Base-by-base conservation (phyloP, 1,140 invertebrate genomes). In the Conus betulinus region DNA sequence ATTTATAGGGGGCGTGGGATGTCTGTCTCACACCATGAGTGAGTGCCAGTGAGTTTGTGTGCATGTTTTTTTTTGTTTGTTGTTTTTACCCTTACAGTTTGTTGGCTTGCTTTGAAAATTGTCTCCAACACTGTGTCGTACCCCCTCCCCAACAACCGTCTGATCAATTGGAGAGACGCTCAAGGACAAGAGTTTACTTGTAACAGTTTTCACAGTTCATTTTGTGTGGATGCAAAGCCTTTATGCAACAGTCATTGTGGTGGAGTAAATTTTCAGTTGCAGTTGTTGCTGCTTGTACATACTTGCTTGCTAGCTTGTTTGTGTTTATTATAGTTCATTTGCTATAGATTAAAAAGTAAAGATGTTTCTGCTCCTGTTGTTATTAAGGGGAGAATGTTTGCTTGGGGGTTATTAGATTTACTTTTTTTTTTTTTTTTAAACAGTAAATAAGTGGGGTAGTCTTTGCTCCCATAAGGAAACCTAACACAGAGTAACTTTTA, bases 191-290 rank as follows among this genome's bases (percentile, higher is more conserved):
- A 60, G 57, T 60, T 60, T 8, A 60, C 57, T 11, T 15, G 15
- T 60, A 60, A 11, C 39, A 39, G 57, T 60, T n/a, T 78, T 39
- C 27, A 78, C 23, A 53, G 79, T 17, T 71, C 60, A 23, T 71
- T 71, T 20, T 23, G 67, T 71, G 11, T 78, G 23, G 39, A 53
- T 81, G 17, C 51, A 81, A 81, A 53, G 79, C 79, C 79, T 81
- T 81, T 81, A 81, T 81, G 79, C 79, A 81, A 81, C 79, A 81
- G 23, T 51, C 15, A 23, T 81, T 81, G 5, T 15, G 15, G 57
- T 71, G 67, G 20, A 20, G 20, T 71, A 71, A 71, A 63, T 20
- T 23, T 71, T 71, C 20, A 7, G 67, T 71, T 23, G 20, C 20
- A 71, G 13, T n/a, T 23, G 67, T 71, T 71, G 67, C 11, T 71